Conservation (phyloP, 2,113 vertebrate species). For the Xenus cinereus region DNA sequence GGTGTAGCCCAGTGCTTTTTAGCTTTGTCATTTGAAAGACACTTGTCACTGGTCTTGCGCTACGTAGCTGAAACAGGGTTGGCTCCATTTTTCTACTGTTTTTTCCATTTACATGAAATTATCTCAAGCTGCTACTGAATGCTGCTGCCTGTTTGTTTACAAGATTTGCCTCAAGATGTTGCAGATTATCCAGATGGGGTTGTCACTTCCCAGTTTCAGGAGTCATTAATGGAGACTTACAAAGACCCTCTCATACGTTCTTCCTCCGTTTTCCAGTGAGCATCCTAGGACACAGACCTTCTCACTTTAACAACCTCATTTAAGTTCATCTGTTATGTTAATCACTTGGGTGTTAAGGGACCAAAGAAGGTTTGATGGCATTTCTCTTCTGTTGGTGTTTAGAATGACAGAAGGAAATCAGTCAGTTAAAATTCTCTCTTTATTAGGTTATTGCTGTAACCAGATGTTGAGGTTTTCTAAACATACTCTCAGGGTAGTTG, state of each 20-base stretch:
- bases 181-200: neutral
- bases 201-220: neutral
- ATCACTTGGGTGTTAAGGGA: neutral
- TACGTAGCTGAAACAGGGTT: neutral
- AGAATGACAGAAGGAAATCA: neutral
- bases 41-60: neutral
- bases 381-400: neutral
- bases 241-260: neutral
- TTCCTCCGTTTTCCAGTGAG: neutral
- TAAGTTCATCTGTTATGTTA: neutral
- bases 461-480: neutral
- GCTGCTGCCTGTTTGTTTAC: neutral
- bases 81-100: fast-evolving
- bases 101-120: too few relatives aligned
- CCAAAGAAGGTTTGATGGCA: neutral
- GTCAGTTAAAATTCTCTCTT: neutral
- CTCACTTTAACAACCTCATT: neutral
- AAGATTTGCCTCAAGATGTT: neutral
- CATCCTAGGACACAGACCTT: neutral
- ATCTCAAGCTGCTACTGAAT: neutral
- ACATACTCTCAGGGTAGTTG: neutral
- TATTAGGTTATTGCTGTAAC: neutral
- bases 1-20: neutral
- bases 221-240: neutral
- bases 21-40: neutral